These are phyloP conservation scores for Pagrus major DNA, from an alignment of 2,113 vertebrate species.

Conservation along the genomic window DNA sequence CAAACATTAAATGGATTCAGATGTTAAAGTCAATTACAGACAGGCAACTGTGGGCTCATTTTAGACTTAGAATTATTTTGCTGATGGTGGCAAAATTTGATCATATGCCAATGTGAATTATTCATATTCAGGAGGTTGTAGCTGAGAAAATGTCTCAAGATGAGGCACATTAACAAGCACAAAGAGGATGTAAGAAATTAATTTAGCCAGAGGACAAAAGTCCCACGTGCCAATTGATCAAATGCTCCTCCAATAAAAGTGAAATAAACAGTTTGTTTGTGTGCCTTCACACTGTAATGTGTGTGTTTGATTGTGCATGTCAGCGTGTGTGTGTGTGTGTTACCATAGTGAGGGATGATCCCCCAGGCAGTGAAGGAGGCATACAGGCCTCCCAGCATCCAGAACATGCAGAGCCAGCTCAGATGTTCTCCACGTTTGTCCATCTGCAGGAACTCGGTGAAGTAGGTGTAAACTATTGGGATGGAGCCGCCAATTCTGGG, in stretches of 20 bases:
- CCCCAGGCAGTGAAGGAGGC: constrained; percentile 97
- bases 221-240: neutral
- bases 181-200: neutral
- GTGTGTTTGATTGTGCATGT: neutral
- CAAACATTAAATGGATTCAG: neutral
- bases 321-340: constrained; percentile 38
- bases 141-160: neutral
- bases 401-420: constrained; percentile 95
- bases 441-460: constrained; percentile 96
- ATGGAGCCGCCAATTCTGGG: constrained; percentile 94
- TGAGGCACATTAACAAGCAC: neutral
- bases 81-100: neutral
- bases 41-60: neutral
- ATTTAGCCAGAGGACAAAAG: neutral
- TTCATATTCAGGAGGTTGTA: neutral
- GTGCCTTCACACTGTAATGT: neutral
- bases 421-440: constrained; percentile 98
- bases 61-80: neutral
- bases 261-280: neutral
- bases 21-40: neutral
- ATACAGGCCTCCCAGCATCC: constrained; percentile 93
- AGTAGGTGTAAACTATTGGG: constrained; percentile 97
- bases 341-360: constrained; percentile 98
- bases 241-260: neutral
- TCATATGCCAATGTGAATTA: constrained; percentile 4